A percentile compares a stretch with the other conserved stretches of the same genome.
Evolutionary conservation across 1,140 invertebrate genomes (phyloP).

Genomic region (Arctopsyche grandis): DNA sequence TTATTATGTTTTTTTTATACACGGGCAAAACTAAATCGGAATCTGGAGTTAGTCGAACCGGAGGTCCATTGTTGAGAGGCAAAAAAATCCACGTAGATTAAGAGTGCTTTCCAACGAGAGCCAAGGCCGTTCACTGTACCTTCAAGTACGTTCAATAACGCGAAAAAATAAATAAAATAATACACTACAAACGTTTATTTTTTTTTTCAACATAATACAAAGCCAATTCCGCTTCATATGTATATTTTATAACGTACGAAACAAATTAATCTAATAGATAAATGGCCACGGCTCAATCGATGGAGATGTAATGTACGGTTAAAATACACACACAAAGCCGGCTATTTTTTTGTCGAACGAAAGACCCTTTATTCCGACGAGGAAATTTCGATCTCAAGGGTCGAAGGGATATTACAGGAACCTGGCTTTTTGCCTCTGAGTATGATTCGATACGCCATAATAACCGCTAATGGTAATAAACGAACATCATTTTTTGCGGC

Average conservation of each 20-base stretch:
- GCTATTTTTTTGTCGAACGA: background rate
- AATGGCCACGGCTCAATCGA: too few species aligned
- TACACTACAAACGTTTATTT: background rate
- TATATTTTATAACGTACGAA: too few species aligned
- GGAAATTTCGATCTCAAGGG: slow-evolving; percentile 9
- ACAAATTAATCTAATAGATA: too few species aligned
- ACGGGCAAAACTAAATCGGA: background rate
- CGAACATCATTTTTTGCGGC: background rate
- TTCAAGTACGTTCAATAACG: slow-evolving; percentile 15
- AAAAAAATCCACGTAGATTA: slow-evolving; percentile 17
- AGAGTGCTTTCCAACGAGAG: slow-evolving; percentile 26
- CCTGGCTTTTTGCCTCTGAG: background rate
- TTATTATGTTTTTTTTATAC: background rate
- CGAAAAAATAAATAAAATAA: background rate
- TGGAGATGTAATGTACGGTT: background rate
- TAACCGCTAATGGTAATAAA: slow-evolving; percentile 17
- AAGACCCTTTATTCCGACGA: slow-evolving; percentile 2
- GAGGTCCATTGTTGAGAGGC: slow-evolving; percentile 8
- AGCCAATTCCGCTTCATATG: too few species aligned
- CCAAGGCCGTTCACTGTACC: slow-evolving; percentile 27
- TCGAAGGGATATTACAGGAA: background rate
- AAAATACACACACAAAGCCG: slow-evolving; percentile 4
- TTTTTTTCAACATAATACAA: too few species aligned
- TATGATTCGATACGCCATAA: slow-evolving; percentile 9
- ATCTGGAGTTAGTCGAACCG: background rate